Evolutionary conservation across 2,113 vertebrate genomes (phyloP).

Genomic region (Pangasianodon gigas): DNA sequence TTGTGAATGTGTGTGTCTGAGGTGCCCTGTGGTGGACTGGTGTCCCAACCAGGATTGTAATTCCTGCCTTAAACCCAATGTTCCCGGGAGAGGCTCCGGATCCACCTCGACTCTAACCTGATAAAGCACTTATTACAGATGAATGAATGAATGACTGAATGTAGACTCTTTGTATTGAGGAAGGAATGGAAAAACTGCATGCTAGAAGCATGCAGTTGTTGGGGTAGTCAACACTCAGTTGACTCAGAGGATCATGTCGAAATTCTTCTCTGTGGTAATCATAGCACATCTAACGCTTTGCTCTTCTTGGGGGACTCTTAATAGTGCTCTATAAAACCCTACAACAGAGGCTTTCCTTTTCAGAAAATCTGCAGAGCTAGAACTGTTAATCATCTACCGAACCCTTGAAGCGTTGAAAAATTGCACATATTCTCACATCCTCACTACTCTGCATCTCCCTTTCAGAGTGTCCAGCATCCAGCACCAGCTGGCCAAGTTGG

Average conservation of each 20-base stretch:
- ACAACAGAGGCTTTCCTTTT: neutral
- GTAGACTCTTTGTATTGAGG: neutral
- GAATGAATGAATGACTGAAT: neutral
- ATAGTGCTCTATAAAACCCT: neutral
- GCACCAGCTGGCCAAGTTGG: slow-evolving; percentile 91
- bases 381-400: neutral
- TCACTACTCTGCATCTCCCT: neutral
- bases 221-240: neutral
- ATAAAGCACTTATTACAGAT: neutral
- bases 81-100: neutral
- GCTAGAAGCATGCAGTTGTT: neutral
- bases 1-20: neutral
- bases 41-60: neutral
- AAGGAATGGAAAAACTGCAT: neutral
- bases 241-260: neutral
- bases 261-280: neutral
- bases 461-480: slow-evolving; percentile 90
- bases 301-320: neutral
- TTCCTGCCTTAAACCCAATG: neutral
- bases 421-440: too few relatives aligned
- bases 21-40: neutral
- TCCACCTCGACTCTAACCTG: neutral
- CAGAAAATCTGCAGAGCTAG: neutral
- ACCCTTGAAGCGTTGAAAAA: neutral
- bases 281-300: neutral